Percentiles rank a stretch among this genome's conserved stretches.
These are phyloP conservation scores for Hormiphora californensis DNA, from an alignment of 37 sponge, comb jelly and placozoan genomes.

Conservation along the genomic window DNA sequence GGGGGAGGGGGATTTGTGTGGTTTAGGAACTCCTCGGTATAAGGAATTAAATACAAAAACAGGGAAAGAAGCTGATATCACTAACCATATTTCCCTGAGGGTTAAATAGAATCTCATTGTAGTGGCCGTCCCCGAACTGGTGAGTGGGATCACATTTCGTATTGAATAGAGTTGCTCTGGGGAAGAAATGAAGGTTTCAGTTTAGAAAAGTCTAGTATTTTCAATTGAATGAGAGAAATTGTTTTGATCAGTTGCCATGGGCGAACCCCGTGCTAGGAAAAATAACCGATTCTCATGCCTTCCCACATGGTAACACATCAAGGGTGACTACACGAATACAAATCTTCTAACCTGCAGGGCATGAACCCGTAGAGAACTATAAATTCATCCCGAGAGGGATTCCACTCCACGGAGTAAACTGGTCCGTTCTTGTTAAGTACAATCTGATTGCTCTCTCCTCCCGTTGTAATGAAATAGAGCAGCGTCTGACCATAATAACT, in stretches of 20 bases:
- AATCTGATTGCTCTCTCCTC: constrained; percentile 48
- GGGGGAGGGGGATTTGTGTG: no score
- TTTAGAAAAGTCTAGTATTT: no score
- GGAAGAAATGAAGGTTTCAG: no score
- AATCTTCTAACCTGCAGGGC: constrained; percentile 58
- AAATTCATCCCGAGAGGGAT: constrained; percentile 36
- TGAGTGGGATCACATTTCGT: constrained; percentile 55
- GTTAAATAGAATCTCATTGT: constrained; percentile 57
- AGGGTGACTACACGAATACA: no score
- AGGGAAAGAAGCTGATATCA: no score
- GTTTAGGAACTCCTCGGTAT: no score
- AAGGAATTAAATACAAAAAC: no score
- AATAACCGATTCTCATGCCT: no score
- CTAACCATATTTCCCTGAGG: constrained; percentile 59
- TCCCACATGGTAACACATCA: no score
- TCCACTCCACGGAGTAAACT: constrained; percentile 57
- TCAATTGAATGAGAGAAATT: no score
- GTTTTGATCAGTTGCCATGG: no score
- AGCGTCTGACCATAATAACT: constrained; percentile 56
- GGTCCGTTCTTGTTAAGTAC: constrained; percentile 56
- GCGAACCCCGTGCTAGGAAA: no score
- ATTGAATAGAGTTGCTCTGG: constrained; percentile 55
- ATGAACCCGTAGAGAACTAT: constrained; percentile 58
- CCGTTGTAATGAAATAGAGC: constrained; percentile 54
- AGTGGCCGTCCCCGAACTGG: constrained; percentile 37